Percentiles rank a stretch among this genome's conserved stretches.
Evolutionary conservation across 2,888 invertebrate genomes (phyloP).

Genomic region (Cynaeus angustus): DNA sequence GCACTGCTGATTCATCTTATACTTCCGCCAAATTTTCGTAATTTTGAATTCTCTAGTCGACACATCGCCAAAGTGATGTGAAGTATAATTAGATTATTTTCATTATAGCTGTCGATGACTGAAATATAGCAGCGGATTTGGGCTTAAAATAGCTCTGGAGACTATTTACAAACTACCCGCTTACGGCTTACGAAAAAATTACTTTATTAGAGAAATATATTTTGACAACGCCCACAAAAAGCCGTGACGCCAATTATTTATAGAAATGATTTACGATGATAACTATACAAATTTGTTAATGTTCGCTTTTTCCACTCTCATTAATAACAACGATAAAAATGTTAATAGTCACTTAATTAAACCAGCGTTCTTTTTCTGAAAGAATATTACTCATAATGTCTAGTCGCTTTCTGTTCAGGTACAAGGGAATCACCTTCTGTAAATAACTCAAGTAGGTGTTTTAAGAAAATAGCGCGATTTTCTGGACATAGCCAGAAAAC

Average conservation of each 20-base stretch:
- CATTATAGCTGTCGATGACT: slow-evolving; percentile 36
- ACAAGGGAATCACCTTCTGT: slow-evolving; percentile 5
- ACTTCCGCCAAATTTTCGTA: slow-evolving; percentile 6
- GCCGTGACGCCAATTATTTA: slow-evolving; percentile 1
- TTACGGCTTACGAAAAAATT: slow-evolving; percentile 6
- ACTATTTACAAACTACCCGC: slow-evolving; percentile 11
- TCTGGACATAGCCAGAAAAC: not conserved
- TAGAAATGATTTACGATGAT: slow-evolving; percentile 6
- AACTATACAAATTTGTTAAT: not conserved
- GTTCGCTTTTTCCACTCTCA: not conserved
- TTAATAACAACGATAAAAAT: not conserved
- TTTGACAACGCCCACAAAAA: slow-evolving; percentile 6
- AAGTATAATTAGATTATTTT: slow-evolving; percentile 42
- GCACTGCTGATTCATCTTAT: slow-evolving; percentile 2
- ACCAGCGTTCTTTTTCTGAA: too few relatives aligned
- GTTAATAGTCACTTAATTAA: not conserved
- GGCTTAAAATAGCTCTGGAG: slow-evolving; percentile 13
- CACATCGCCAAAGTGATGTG: slow-evolving; percentile 31
- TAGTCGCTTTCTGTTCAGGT: not conserved
- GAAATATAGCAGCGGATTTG: slow-evolving; percentile 35
- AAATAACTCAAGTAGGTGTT: slow-evolving; percentile 11
- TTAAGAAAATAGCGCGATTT: slow-evolving; percentile 9
- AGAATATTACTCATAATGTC: too few relatives aligned
- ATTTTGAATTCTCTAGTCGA: slow-evolving; percentile 6
- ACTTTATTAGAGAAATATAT: too few relatives aligned